Evolutionary conservation across 2,888 invertebrate species (phyloP), one percentile per base, ranked within the genome.

Genomic region (Caenorhabditis sp.): DNA sequence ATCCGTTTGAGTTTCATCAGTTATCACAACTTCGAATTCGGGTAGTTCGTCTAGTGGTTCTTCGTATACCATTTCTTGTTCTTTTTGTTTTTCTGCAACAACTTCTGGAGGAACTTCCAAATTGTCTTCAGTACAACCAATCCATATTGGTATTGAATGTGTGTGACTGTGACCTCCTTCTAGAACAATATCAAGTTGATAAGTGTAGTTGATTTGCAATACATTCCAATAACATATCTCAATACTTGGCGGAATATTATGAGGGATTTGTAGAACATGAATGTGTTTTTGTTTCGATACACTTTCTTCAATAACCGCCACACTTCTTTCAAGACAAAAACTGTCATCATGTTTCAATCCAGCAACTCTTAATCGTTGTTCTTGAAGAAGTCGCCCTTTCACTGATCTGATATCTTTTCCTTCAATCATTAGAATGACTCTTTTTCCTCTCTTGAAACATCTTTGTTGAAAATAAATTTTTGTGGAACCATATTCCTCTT

Each of bases 201-300:
- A 66, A 21, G 59, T 59, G 62, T 81, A 82, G n/a, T 64, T 63
- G 6, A 82, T 61, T 43, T 79, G 71, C 1, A 82, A 66, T 6
- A 81, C 81, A 58, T 82, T 82, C 83, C 83, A 83, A 27, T 83
- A 83, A 51, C 74, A 66, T 43, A 82, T 79, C 51, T 83, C 82
- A 43, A 82, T 79, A 62, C 74, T 77, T 12, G 83, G 83, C 12
- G 81, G 78, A 49, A 83, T 71, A 21, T 79, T 79, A 51, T 51
- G 59, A 0, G 83, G 83, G 19, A 83, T 80, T 10, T 73, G 73
- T 58, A 82, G 57, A 1, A 76, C 65, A 66, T 76, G 75, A 27
- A 70, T 60, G 10, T 73, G 73, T 24, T 66, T 63, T 5, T 66
- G 66, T 12, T 66, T 36, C 10, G 27, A 24, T 19, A 69, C 31